phyloP scores from a whole-genome alignment of 2,113 vertebrate genomes.

The Illadopsis cleaveri region DNA sequence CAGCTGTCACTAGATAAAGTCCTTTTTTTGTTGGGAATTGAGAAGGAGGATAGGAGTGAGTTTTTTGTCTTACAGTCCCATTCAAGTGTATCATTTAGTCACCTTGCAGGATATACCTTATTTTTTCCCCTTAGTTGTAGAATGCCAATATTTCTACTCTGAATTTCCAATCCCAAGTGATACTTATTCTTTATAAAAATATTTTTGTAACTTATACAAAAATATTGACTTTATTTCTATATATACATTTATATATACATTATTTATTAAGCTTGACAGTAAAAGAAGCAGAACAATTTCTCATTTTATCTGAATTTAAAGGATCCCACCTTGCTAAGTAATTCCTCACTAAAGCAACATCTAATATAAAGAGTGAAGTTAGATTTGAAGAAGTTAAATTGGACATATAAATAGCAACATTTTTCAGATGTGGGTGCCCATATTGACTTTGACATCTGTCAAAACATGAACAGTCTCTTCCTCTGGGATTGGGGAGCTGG shows the following conservation, averaged over 20 bases:
- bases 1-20: accelerated
- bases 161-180: neutral
- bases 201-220: neutral
- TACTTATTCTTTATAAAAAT: neutral
- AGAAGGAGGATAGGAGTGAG: accelerated
- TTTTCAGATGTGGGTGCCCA: neutral
- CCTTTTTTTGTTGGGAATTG: neutral
- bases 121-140: neutral
- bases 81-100: neutral
- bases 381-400: neutral
- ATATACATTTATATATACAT: neutral
- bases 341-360: neutral
- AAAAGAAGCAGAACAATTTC: neutral
- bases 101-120: neutral
- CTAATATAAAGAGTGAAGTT: neutral
- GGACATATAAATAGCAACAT: neutral
- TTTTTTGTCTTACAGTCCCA: neutral
- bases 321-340: neutral
- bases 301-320: neutral
- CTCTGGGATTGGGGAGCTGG: neutral
- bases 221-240: neutral
- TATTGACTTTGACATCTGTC: neutral
- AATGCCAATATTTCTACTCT: neutral
- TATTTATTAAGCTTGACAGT: neutral
- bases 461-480: neutral